Base-by-base conservation (phyloP, 1,140 invertebrate species). In the Drosophila leontia region DNA sequence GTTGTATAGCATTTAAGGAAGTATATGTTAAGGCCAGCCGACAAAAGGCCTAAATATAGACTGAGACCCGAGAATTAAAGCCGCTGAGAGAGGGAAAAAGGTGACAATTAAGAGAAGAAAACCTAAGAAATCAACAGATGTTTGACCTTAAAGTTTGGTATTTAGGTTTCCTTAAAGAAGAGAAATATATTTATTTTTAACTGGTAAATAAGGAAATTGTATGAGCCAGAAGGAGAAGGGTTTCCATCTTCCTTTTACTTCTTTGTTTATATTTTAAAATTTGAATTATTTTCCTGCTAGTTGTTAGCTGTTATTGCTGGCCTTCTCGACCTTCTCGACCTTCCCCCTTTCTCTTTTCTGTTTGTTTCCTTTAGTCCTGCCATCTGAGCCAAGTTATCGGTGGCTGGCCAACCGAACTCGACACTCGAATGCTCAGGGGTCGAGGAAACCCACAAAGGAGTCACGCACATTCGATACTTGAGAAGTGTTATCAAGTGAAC, bases 401-500 rank as follows among this genome's bases (percentile, higher is more conserved):
- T 12, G 13, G 41, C 37, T 23, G 12, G 23, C 41, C 26, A 17
- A 32, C 37, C n/a, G 51, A 34, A 37, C 19, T 37, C 34, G 34
- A 19, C 51, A 23, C 53, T 39, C 19, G 53, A 39, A 26, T 35
- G 53, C 19, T 55, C 7, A 1, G 13, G n/a, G 51, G 12, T 23
- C 51, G 7, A n/a, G 44, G 4, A 45, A 41, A 42, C 34, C 44
- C 50, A 67, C 47, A 59, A 58, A 63, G 67, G 63, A 80, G 75
- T 77, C 82, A 78, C 72, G 75, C 69, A 80, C 59, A 65, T 12
- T 23, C 61, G 62, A 63, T 50, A 65, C 68, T 72, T 70, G 72
- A 78, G 60, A 78, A 77, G 68, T 87, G 83, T 82, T 87, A 87
- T 87, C 83, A 87, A 88, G 57, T 83, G 68, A 84, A 74, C 84